Conservation (phyloP, 2,888 invertebrate genomes). For the Parasteatoda lunata region DNA sequence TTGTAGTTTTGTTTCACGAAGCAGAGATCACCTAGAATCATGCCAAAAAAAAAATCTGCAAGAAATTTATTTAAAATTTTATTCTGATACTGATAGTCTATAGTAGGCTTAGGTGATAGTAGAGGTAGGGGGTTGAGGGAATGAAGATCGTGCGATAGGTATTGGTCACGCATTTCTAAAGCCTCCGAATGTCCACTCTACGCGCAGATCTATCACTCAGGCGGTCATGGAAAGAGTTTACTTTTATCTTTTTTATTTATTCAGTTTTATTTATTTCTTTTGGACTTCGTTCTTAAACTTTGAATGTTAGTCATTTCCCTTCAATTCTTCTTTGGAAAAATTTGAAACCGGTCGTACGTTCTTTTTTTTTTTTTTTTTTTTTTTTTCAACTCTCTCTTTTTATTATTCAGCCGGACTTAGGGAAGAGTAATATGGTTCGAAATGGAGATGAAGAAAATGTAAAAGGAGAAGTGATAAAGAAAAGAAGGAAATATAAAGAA, state of each 20-base stretch:
- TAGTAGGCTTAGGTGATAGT: background rate
- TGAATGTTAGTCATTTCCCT: slow-evolving; percentile 67
- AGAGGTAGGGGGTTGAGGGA: slow-evolving; percentile 6
- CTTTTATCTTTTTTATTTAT: slow-evolving; percentile 29
- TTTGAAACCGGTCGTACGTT: slow-evolving; percentile 57
- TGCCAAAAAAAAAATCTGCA: too few relatives aligned
- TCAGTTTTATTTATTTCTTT: slow-evolving; percentile 41
- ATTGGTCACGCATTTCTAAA: slow-evolving; percentile 64
- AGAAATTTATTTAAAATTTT: background rate
- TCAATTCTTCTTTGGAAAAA: slow-evolving; percentile 58
- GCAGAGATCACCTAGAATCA: too few relatives aligned
- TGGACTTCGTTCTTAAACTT: slow-evolving; percentile 60
- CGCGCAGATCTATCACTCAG: slow-evolving; percentile 65
- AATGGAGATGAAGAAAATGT: slow-evolving; percentile 64
- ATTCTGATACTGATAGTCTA: background rate
- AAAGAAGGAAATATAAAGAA: background rate
- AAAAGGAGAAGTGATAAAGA: slow-evolving; percentile 1
- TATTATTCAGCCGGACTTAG: slow-evolving; percentile 26
- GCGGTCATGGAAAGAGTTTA: slow-evolving; percentile 50
- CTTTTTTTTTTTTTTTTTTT: background rate
- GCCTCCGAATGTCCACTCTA: slow-evolving; percentile 60
- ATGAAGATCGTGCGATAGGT: slow-evolving; percentile 48
- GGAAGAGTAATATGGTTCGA: slow-evolving; percentile 51
- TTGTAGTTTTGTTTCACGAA: too few relatives aligned
- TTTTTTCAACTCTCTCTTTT: slow-evolving; percentile 30